These are phyloP conservation scores for Ephestia elutella DNA, from an alignment of 1,140 invertebrate species.

Conservation along the genomic window DNA sequence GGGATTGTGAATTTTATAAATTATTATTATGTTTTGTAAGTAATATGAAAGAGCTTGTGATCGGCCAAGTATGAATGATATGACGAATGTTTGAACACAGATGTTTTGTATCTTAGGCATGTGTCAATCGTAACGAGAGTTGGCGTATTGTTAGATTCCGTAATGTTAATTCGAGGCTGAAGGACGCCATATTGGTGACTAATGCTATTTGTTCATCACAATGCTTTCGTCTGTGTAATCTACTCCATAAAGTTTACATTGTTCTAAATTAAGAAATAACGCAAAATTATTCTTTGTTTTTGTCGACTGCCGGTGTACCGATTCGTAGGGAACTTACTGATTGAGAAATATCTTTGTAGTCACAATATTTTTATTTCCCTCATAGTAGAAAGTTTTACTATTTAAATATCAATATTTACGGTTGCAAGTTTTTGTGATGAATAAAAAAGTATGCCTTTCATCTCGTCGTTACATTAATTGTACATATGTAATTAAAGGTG, in stretches of 20 bases:
- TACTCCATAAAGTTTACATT: too few species aligned
- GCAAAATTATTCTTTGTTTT: too few species aligned
- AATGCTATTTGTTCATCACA: constrained; percentile 56
- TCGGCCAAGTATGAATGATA: constrained; percentile 37
- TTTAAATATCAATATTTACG: background rate
- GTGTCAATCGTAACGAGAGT: constrained; percentile 50
- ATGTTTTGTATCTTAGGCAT: constrained; percentile 64
- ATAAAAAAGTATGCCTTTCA: constrained; percentile 47
- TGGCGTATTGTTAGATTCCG: constrained; percentile 60
- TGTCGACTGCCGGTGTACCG: background rate
- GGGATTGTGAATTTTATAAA: constrained; percentile 72
- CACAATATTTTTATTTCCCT: too few species aligned
- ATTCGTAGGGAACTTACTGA: too few species aligned
- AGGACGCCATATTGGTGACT: constrained; percentile 69
- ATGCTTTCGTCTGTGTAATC: background rate
- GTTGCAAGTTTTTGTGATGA: constrained; percentile 42
- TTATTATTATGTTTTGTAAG: constrained; percentile 68
- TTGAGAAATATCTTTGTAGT: too few species aligned
- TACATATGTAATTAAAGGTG: constrained; percentile 70
- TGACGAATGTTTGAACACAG: constrained; percentile 47
- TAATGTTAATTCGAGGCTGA: constrained; percentile 52
- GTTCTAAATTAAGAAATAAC: too few species aligned
- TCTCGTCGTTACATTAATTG: constrained; percentile 56
- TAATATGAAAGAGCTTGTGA: constrained; percentile 47
- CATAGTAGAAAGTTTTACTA: too few species aligned